phyloP scores from a whole-genome alignment of 2,888 invertebrate genomes.

The Athrips mouffetella region DNA sequence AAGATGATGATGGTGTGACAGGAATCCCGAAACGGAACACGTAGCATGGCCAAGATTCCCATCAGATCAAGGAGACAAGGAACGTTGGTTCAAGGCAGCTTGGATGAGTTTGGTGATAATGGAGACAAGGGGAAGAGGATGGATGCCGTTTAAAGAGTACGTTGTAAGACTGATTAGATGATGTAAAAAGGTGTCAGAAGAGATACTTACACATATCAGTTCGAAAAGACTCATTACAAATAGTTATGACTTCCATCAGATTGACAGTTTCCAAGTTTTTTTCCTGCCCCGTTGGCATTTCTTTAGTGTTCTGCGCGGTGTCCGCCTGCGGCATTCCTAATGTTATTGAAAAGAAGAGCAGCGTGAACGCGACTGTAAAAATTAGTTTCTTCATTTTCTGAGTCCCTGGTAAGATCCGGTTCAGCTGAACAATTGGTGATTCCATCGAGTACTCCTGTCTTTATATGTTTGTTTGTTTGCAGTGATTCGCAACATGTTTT shows the following conservation, averaged over 20 bases:
- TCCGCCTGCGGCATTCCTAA: not conserved
- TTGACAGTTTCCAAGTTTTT: constrained; percentile 37
- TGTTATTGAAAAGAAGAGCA: constrained; percentile 16
- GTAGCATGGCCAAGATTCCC: no score
- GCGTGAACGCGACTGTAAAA: constrained; percentile 15
- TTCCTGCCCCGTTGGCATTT: constrained; percentile 12
- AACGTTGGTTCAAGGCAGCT: no score
- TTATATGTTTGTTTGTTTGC: not conserved
- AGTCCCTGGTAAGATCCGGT: constrained; percentile 7
- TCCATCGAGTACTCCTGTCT: no score
- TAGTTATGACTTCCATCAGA: constrained; percentile 51
- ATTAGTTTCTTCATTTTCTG: constrained; percentile 22
- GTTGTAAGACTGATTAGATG: no score
- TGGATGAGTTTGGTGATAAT: no score
- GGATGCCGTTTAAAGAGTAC: no score
- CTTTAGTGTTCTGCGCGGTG: constrained; percentile 3
- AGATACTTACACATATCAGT: constrained; percentile 68
- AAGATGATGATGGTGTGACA: no score
- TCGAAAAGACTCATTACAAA: constrained; percentile 75
- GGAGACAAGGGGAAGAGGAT: no score
- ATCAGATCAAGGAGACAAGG: no score
- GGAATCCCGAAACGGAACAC: no score
- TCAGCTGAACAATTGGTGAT: not conserved
- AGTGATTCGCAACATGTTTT: not conserved
- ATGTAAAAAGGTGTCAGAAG: not conserved